Evolutionary conservation across 2,888 invertebrate genomes (phyloP).

Genomic region (Psylliodes chrysocephalus): DNA sequence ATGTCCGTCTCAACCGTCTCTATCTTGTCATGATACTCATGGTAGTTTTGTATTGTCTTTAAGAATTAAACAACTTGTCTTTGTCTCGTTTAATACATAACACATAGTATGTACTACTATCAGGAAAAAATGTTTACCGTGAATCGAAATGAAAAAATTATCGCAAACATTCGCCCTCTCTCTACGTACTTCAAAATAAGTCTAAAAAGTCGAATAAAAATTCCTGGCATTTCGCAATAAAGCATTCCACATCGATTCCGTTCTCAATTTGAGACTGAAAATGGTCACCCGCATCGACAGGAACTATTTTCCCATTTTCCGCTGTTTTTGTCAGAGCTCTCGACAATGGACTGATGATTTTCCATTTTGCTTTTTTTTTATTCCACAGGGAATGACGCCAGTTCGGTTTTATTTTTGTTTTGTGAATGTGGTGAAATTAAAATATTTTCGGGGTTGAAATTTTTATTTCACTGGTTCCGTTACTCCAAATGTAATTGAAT

Average conservation of each 20-base stretch:
- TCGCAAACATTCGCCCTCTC: too few species aligned
- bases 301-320: constrained; percentile 22
- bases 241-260: constrained; percentile 22
- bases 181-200: background rate
- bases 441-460: background rate
- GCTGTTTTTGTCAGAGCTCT: background rate
- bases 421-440: background rate
- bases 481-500: too few species aligned
- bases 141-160: too few species aligned
- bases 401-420: background rate
- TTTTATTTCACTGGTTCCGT: too few species aligned
- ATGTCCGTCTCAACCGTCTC: too few species aligned
- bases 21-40: too few species aligned
- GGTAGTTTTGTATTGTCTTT: too few species aligned
- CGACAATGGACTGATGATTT: background rate
- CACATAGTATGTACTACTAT: too few species aligned
- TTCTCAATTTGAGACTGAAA: constrained; percentile 20
- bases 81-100: too few species aligned
- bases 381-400: background rate
- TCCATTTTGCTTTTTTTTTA: background rate
- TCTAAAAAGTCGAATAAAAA: constrained; percentile 6
- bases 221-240: constrained; percentile 22
- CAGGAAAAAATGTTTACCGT: too few species aligned
- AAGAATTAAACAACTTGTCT: too few species aligned
- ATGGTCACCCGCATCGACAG: constrained; percentile 17